These are phyloP conservation scores for Chydorus sphaericus DNA, from an alignment of 2,888 invertebrate genomes.

Conservation along the genomic window DNA sequence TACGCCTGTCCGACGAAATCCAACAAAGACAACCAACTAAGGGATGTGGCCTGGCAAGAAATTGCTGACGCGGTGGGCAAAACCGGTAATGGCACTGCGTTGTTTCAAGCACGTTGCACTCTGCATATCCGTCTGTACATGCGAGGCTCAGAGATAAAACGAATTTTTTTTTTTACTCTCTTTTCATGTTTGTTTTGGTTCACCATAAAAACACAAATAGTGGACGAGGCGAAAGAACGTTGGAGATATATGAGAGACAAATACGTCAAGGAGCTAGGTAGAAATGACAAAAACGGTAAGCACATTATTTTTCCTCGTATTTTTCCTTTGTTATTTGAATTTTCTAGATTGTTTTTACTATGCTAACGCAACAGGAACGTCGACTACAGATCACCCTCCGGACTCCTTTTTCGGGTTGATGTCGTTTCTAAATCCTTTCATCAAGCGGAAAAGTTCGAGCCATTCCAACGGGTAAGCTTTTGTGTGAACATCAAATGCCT, in stretches of 20 bases:
- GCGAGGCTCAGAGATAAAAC: not conserved
- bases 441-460: slow-evolving; percentile 3
- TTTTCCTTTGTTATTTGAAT: too few species aligned
- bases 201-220: too few species aligned
- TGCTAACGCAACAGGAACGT: not conserved
- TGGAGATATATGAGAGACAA: slow-evolving; percentile 4
- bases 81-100: not conserved
- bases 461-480: slow-evolving; percentile 4
- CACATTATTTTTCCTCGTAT: too few species aligned
- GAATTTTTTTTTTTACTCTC: not conserved
- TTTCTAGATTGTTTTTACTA: too few species aligned
- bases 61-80: not conserved
- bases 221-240: slow-evolving; percentile 1
- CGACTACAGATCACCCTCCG: not conserved
- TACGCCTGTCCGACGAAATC: slow-evolving; percentile 2
- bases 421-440: slow-evolving; percentile 1
- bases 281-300: slow-evolving; percentile 6
- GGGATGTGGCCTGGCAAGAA: not conserved
- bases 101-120: not conserved
- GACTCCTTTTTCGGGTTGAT: not conserved
- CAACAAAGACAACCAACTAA: not conserved
- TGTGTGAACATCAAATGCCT: too few species aligned
- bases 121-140: not conserved
- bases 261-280: not conserved
- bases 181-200: too few species aligned